A percentile compares a stretch with the other conserved stretches of the same genome.
Conservation (phyloP, 2,113 vertebrate genomes). For the Chunga burmeisteri region DNA sequence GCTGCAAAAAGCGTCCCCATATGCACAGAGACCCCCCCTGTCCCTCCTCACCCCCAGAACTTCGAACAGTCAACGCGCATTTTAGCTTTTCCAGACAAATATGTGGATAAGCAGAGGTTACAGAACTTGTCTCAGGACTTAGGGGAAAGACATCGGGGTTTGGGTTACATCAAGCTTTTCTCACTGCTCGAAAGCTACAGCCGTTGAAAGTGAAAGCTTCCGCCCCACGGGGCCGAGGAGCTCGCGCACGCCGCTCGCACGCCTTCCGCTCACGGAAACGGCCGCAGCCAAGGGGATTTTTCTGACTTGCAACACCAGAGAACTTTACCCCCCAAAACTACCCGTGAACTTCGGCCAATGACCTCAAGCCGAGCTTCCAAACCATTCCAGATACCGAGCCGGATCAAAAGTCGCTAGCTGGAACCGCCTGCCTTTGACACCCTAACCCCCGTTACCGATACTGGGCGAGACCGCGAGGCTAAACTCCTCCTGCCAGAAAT, state of each 20-base stretch:
- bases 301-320: not conserved
- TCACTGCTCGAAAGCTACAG: not conserved
- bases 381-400: not conserved
- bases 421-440: not conserved
- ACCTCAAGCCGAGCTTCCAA: not conserved
- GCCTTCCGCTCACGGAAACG: not conserved
- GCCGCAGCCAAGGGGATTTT: not conserved
- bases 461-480: not conserved
- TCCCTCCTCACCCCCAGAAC: not conserved
- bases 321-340: not conserved
- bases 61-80: accelerated
- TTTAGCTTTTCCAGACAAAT: not conserved
- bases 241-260: not conserved
- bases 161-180: not conserved
- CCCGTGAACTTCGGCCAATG: not conserved
- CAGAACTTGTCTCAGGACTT: not conserved
- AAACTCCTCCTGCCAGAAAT: not conserved
- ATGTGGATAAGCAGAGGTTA: not conserved
- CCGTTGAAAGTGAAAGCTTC: not conserved
- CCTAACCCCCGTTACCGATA: not conserved
- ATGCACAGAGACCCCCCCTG: accelerated
- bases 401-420: not conserved
- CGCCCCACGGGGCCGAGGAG: accelerated
- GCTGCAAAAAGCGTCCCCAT: not conserved
- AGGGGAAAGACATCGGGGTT: not conserved